These are phyloP conservation scores for Rousettus madagascariensis DNA, from an alignment of 2,797 vertebrate genomes.

Conservation along the genomic window DNA sequence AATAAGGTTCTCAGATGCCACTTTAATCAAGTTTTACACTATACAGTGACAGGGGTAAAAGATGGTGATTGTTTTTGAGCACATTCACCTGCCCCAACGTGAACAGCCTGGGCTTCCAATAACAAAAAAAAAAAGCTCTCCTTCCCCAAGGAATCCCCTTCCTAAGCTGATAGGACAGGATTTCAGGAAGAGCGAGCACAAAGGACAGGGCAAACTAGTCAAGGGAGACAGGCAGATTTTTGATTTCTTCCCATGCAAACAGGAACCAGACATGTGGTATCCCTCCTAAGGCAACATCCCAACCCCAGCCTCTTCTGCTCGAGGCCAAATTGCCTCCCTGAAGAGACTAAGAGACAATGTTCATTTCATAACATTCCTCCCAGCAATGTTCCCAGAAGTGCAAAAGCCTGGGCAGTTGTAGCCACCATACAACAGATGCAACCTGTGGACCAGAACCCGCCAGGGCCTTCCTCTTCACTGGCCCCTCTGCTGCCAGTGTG, in stretches of 20 bases:
- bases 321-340: not conserved
- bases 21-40: constrained; percentile 72
- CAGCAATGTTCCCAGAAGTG: not conserved
- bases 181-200: not conserved
- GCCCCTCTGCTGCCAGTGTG: not conserved
- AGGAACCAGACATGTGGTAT: not conserved
- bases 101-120: constrained; percentile 9
- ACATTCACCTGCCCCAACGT: not conserved
- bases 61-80: constrained; percentile 27
- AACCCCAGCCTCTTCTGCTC: not conserved
- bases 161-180: constrained; percentile 14
- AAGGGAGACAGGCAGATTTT: not conserved
- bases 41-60: constrained; percentile 28
- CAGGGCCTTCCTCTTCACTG: constrained; percentile 13
- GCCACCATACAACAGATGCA: not conserved
- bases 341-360: not conserved
- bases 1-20: constrained; percentile 38
- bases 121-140: not conserved
- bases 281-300: not conserved
- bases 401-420: not conserved
- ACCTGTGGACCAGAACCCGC: not conserved
- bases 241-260: constrained; percentile 26
- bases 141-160: not conserved
- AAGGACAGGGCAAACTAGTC: not conserved
- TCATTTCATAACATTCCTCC: not conserved